Evolutionary conservation across 2,797 vertebrate genomes (phyloP), one percentile per base, ranked within the genome.

Genomic region (Numenius phaeopus): DNA sequence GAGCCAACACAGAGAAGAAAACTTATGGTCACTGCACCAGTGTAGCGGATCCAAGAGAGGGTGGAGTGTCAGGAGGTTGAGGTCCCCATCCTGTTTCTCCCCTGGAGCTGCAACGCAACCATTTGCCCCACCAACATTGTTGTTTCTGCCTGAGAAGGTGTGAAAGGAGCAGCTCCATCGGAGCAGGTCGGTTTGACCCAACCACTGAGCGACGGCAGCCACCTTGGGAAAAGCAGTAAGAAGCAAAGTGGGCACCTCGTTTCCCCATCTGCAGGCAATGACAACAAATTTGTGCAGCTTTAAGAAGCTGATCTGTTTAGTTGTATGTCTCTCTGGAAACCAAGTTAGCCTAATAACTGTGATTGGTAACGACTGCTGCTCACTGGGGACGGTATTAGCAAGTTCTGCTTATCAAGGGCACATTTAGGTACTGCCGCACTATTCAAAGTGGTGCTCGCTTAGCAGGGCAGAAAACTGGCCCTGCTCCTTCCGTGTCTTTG

Each of bases 41-140:
- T 0, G 0, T 5, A 37, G 50, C 0, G 0, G 14, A 52, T 65
- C 52, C 70, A 55, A 5, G 32, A 58, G 55, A 23, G 23, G 12
- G 7, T 6, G 3, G 14, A 10, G 29, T 44, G 18, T 49, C 69
- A 86, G 39, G 6, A 57, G 2, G 5, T 10, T 42, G 42, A 3
- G 32, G 14, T 40, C 34, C 40, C 15, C 2, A 2, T 54, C 42
- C 21, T 3, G 0, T 80, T 76, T 72, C n/a, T 86, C 12, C 27
- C 39, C 30, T 26, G 42, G 30, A 92, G 20, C 5, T 62, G 55
- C 30, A 52, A 6, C 1, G 0, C 14, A 59, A 18, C 55, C n/a
- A 3, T 42, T 34, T 30, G 11, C 32, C 40, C 30, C 44, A 34
- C 16, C 11, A 22, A 16, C 0, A 0, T 11, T 21, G n/a, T 27